Evolutionary conservation across 2,888 invertebrate species (phyloP), one percentile per base, ranked within the genome.

Genomic region (Drosophila algonquin): DNA sequence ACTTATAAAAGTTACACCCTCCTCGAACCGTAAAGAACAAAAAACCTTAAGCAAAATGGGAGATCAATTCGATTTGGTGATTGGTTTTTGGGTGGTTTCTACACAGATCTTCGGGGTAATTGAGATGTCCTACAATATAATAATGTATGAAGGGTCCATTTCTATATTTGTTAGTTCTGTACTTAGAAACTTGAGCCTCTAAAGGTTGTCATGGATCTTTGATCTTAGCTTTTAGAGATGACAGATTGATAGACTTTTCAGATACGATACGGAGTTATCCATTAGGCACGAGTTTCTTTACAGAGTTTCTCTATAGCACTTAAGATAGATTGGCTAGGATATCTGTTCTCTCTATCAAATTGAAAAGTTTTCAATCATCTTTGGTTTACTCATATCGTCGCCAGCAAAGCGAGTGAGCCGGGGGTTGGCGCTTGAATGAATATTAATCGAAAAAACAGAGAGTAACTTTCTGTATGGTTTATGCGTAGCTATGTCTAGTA

Each of bases 1-100:
- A 80, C 81, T 81, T 78, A 71, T 65, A 60, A 79, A 72, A 68
- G 78, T 70, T 58, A 83, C 79, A 75, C 85, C 81, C 79, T 69
- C 69, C 21, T 7, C 32, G 9, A 12, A 14, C 14, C 32, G 12
- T 16, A 4, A 24, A 48, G 46, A 30, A 53, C 51, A 9, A 69
- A 63, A 52, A 73, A 62, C 54, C 57, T 79, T 63, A 63, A 53
- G 63, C 59, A 60, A 51, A 58, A n/a, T 57, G 67, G 56, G 55
- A 60, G 55, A 69, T 58, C 82, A 72, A 83, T 87, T 87, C 67
- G 85, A 72, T 84, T 68, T 77, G 82, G 35, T 63, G 45, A 70
- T 57, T 50, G 56, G 32, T 44, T 68, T 59, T 59, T 84, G 81
- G 79, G 79, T 27, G 77, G 79, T 75, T 21, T n/a, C 16, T 10